Evolutionary conservation across 1,140 invertebrate species (phyloP), one percentile per base, ranked within the genome.

Genomic region (Zaprionus africanus): DNA sequence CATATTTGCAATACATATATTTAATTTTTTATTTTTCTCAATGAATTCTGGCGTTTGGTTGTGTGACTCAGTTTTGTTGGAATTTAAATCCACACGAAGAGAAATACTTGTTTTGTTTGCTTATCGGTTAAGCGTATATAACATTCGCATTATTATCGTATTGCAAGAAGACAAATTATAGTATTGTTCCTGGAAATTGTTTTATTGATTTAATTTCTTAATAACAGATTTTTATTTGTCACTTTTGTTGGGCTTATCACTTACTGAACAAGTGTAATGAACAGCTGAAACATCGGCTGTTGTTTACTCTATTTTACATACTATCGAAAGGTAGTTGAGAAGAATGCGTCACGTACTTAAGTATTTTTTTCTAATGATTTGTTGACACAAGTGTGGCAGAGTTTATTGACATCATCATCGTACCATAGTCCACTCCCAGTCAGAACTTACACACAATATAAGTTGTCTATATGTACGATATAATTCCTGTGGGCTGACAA

Each of bases 361-460:
- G 17, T 58, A 62, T 61, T 51, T 66, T 70, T 79, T 78, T 82
- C 24, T 49, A 70, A 73, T 58, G 6, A 58, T 69, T 59, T 80
- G 56, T 74, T 82, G 65, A 58, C 69, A 71, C 79, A 86, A 72
- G 63, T 79, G 72, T 36, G 24, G n/a, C 38, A 62, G 43, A 69
- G 80, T 83, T 83, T 87, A 78, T 88, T 87, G 80, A 87, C 82
- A 86, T 64, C 57, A 26, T 7, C 15, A 4, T 1, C 41, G 17
- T 46, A 6, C 6, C 41, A 17, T 17, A 46, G 41, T 46, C 41
- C 41, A 46, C 41, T 46, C 38, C 2, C 38, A n/a, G 13, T 28
- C 7, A 56, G 41, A 59, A 19, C 57, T 59, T 60, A 59, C 56
- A 67, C 15, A 56, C 56, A 36, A 49, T 28, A n/a, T 28, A n/a